Evolutionary conservation across 2,797 vertebrate species (phyloP).

Genomic region (Silurus lanzhouensis): DNA sequence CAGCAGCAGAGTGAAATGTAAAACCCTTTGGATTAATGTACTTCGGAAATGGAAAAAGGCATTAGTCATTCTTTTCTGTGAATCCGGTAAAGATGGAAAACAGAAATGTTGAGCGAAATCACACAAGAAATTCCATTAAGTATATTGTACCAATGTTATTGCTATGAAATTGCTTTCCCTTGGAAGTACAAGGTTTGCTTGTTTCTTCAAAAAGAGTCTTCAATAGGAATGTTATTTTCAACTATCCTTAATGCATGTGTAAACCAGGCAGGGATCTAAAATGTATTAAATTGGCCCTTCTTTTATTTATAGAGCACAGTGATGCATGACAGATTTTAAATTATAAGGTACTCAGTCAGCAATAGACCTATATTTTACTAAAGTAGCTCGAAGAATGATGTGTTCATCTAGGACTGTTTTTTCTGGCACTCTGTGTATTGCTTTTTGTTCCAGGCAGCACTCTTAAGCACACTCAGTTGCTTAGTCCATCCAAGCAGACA

Average conservation of each 20-base stretch:
- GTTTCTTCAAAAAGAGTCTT: background rate
- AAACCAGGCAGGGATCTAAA: background rate
- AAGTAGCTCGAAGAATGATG: conserved; percentile 13
- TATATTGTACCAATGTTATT: background rate
- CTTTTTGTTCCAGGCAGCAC: background rate
- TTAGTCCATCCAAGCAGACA: background rate
- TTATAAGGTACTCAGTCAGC: background rate
- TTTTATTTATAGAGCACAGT: background rate
- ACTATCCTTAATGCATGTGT: background rate
- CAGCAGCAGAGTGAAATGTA: conserved; percentile 14
- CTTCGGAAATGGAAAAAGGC: conserved; percentile 19
- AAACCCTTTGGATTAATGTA: conserved; percentile 18
- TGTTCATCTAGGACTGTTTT: background rate
- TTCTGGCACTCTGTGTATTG: background rate
- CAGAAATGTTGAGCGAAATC: background rate
- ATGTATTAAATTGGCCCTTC: background rate
- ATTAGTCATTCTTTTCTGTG: conserved; percentile 22
- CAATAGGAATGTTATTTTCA: background rate
- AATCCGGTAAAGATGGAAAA: conserved; percentile 1
- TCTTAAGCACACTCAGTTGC: background rate
- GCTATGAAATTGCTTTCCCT: background rate
- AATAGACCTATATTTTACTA: background rate
- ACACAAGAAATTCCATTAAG: background rate
- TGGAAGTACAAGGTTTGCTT: background rate
- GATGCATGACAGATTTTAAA: background rate